Base-by-base conservation (phyloP, 2,797 vertebrate species). In the Betta splendens region DNA sequence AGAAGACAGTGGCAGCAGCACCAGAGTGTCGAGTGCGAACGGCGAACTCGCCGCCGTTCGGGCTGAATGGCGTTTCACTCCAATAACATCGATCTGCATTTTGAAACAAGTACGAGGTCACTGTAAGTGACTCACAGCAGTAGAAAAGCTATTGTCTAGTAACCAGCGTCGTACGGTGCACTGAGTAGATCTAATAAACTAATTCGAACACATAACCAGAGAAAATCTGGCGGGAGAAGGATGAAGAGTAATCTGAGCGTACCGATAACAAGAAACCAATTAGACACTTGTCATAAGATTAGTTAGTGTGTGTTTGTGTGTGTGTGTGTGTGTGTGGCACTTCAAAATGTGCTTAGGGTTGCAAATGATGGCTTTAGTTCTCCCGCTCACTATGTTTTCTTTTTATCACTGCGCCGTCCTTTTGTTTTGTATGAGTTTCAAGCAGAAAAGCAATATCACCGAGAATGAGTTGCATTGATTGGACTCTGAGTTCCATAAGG, bases 401-500 rank as follows among this genome's bases (percentile, higher is more conserved):
- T 63, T 79, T 69, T 47, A 83, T 83, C 69, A 77, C 75, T 74
- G 77, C 77, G 85, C 81, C 76, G 71, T 79, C 91, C 83, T 79
- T 77, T 81, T 83, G 47, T 87, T 91, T 87, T 78, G 56, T 87
- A 77, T 90, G 87, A 90, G 90, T 93, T 93, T 94, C 91, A 94
- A 95, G 93, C 92, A 94, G n/a, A 35, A 84, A 87, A 96, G 93
- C 93, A 92, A 91, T 93, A 94, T 94, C 93, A 92, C 92, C 73
- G 90, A 94, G 92, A 85, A 94, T 94, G 94, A 93, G 95, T 96
- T 97, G 95, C 96, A 96, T 96, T 98, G 94, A 93, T 92, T 90
- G 91, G 89, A 96, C 92, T 96, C 94, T 91, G 94, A 95, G 93
- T 97, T 98, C 95, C 93, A 91, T 99, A 99, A 99, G 97, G 97